A percentile compares a stretch with the other conserved stretches of the same genome.
Evolutionary conservation across 2,113 vertebrate species (phyloP).

Genomic region (Crocuta crocuta): DNA sequence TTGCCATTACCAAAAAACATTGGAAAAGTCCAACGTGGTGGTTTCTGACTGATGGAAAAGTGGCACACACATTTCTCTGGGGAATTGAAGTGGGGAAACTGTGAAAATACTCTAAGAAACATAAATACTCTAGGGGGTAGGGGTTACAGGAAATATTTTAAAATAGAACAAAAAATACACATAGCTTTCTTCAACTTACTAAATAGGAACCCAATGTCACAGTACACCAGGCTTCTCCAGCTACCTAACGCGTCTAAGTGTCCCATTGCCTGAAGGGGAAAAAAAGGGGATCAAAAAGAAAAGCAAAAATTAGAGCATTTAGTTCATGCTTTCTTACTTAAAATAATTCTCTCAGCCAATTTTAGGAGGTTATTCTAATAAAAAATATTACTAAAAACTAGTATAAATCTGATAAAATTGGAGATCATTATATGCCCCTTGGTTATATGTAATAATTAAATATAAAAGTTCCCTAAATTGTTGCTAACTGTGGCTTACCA

Average conservation of each 20-base stretch:
- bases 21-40: neutral
- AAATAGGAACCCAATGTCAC: neutral
- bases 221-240: neutral
- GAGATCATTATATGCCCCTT: neutral
- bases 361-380: neutral
- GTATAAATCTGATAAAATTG: neutral
- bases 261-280: neutral
- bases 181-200: neutral
- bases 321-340: neutral
- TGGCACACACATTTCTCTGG: neutral
- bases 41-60: neutral
- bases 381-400: neutral
- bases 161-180: neutral
- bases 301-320: neutral
- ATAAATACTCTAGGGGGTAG: neutral
- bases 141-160: neutral
- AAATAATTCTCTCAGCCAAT: neutral
- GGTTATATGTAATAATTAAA: neutral
- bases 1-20: neutral
- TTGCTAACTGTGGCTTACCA: neutral
- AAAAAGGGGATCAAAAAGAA: neutral
- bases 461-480: neutral
- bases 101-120: neutral
- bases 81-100: neutral
- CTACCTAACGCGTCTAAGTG: neutral